Evolutionary conservation across 2,888 invertebrate species (phyloP).

Genomic region (Ophion slaviceki): DNA sequence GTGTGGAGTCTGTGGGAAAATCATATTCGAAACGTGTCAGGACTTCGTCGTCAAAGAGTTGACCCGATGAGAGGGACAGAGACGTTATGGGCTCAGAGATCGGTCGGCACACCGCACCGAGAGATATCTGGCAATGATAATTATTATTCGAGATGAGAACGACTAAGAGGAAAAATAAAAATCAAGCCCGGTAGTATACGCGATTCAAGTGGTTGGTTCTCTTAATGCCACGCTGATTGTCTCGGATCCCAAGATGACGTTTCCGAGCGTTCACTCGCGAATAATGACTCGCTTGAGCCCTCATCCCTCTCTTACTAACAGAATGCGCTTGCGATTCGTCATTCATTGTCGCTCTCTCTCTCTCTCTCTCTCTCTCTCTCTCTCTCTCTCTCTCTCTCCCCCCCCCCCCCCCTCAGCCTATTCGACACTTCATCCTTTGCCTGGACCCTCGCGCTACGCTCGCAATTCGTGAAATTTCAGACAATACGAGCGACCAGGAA

Average conservation of each 20-base stretch:
- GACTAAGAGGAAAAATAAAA: constrained; percentile 24
- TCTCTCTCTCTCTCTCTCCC: background rate
- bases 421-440: background rate
- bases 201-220: constrained; percentile 46
- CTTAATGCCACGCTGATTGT: constrained; percentile 47
- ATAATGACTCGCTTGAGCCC: constrained; percentile 66
- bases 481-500: constrained; percentile 36
- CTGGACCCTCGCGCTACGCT: constrained; percentile 42
- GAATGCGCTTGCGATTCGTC: constrained; percentile 31
- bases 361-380: constrained; percentile 11
- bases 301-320: constrained; percentile 32
- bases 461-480: constrained; percentile 36
- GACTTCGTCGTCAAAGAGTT: background rate
- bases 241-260: constrained; percentile 51
- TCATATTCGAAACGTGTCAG: constrained; percentile 25
- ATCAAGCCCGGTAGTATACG: constrained; percentile 53
- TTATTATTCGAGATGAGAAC: constrained; percentile 52
- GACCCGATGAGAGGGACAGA: constrained; percentile 18
- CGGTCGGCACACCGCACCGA: constrained; percentile 33
- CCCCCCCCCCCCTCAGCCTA: background rate
- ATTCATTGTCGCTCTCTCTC: constrained; percentile 34
- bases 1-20: constrained; percentile 39
- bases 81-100: background rate
- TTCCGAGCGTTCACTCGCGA: constrained; percentile 60
- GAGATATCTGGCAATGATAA: constrained; percentile 66